phyloP scores from a whole-genome alignment of 2,888 invertebrate genomes.

The Tinea trinotella region DNA sequence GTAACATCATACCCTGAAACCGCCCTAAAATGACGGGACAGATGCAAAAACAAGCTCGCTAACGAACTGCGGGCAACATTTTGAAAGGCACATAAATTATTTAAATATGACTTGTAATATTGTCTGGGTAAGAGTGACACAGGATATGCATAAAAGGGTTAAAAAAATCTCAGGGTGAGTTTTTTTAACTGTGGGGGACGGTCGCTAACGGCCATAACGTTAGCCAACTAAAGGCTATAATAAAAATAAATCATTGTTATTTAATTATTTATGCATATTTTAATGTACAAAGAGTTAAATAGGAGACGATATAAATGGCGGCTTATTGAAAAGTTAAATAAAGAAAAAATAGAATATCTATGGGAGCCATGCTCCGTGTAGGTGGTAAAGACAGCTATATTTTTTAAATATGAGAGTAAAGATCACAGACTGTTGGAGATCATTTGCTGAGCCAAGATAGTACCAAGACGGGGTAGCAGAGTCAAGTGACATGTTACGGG shows the following conservation, averaged over 20 bases:
- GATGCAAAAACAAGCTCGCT: slow-evolving; percentile 50
- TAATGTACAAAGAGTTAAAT: not conserved
- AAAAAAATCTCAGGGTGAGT: slow-evolving; percentile 55
- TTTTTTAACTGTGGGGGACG: slow-evolving; percentile 54
- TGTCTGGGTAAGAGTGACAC: slow-evolving; percentile 49
- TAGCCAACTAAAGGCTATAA: slow-evolving; percentile 1
- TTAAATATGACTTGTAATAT: slow-evolving; percentile 70
- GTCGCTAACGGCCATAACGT: slow-evolving; percentile 26
- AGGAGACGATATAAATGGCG: too few relatives aligned
- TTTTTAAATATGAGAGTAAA: too few relatives aligned
- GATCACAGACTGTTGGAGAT: too few relatives aligned
- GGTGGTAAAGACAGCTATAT: too few relatives aligned
- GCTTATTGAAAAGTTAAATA: too few relatives aligned
- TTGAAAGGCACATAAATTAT: slow-evolving; percentile 57
- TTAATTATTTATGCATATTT: slow-evolving; percentile 10
- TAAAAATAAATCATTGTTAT: slow-evolving; percentile 15
- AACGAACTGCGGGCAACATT: slow-evolving; percentile 39
- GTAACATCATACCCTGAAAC: slow-evolving; percentile 17
- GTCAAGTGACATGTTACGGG: too few relatives aligned
- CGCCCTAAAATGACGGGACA: slow-evolving; percentile 37
- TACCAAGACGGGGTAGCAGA: too few relatives aligned
- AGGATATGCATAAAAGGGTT: slow-evolving; percentile 70
- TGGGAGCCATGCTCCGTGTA: too few relatives aligned
- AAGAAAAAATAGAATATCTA: too few relatives aligned
- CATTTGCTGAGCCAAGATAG: too few relatives aligned